Conservation (phyloP, 2,888 invertebrate genomes). For the Maniola hyperantus region DNA sequence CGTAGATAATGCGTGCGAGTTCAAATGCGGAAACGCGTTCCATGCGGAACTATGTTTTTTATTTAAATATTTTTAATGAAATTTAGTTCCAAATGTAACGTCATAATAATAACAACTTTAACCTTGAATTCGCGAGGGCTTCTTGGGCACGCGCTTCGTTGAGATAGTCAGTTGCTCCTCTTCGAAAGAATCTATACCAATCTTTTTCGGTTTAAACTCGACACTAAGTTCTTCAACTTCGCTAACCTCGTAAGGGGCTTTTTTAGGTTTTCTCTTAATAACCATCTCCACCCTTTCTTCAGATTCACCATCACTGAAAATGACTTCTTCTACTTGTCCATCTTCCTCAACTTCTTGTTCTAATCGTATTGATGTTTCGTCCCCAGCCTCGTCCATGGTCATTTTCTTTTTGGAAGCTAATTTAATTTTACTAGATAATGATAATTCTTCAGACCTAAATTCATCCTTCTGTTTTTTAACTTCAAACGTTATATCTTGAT, state of each 20-base stretch:
- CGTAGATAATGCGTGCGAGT: too few relatives aligned
- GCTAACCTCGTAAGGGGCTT: conserved; percentile 82
- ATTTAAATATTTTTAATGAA: too few relatives aligned
- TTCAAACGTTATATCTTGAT: conserved; percentile 83
- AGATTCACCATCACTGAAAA: conserved; percentile 84
- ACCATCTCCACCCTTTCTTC: conserved; percentile 83
- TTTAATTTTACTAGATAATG: conserved; percentile 87
- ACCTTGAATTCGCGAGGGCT: conserved; percentile 86
- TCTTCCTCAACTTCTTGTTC: conserved; percentile 85
- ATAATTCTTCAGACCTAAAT: conserved; percentile 87
- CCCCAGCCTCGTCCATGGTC: conserved; percentile 85
- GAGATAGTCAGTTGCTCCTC: conserved; percentile 87
- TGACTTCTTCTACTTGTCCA: conserved; percentile 85
- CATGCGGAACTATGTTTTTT: too few relatives aligned
- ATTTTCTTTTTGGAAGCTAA: conserved; percentile 85
- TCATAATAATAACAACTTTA: background rate
- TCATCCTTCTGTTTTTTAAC: conserved; percentile 65
- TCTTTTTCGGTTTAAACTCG: conserved; percentile 76
- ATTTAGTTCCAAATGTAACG: too few relatives aligned
- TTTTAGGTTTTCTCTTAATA: conserved; percentile 76
- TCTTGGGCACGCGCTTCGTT: conserved; percentile 85
- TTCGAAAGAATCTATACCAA: conserved; percentile 75
- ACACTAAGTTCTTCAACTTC: conserved; percentile 84
- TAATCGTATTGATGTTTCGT: conserved; percentile 86
- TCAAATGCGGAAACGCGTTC: too few relatives aligned